A percentile compares a stretch with the other conserved stretches of the same genome.
Conservation (phyloP, 2,888 invertebrate species). For the Strigamia maritima region DNA sequence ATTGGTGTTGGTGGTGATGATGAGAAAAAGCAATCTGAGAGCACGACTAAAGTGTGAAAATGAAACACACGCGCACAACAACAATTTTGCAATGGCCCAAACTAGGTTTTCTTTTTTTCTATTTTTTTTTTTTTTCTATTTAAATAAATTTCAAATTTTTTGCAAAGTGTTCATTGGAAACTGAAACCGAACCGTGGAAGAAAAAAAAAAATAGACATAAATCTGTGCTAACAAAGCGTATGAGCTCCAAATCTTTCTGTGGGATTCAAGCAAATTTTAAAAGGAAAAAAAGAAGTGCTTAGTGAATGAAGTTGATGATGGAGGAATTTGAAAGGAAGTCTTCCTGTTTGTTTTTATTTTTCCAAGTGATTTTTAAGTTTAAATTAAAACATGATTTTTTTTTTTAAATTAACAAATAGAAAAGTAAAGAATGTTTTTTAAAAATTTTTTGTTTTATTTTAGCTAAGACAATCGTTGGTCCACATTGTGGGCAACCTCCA, state of each 20-base stretch:
- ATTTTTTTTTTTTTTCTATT: neutral
- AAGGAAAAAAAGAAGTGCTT: neutral
- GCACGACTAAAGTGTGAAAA: constrained; percentile 6
- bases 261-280: neutral
- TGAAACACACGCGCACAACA: neutral
- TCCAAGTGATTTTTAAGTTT: neutral
- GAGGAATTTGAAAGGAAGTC: constrained; percentile 27
- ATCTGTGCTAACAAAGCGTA: constrained; percentile 17
- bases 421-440: no score
- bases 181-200: neutral
- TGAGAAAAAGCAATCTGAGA: constrained; percentile 12
- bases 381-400: neutral
- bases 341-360: constrained; percentile 7
- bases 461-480: constrained; percentile 15
- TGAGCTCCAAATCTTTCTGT: constrained; percentile 13
- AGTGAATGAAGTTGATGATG: constrained; percentile 12
- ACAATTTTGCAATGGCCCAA: constrained; percentile 27
- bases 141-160: neutral
- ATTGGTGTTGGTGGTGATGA: neutral
- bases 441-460: neutral
- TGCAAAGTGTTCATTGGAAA: constrained; percentile 17
- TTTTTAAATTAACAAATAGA: neutral
- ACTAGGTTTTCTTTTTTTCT: neutral
- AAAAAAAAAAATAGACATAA: neutral
- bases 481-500: neutral